Percentiles rank a stretch among this genome's conserved stretches.
Evolutionary conservation across 2,888 invertebrate species (phyloP).

Genomic region (Acrobasis consociella): DNA sequence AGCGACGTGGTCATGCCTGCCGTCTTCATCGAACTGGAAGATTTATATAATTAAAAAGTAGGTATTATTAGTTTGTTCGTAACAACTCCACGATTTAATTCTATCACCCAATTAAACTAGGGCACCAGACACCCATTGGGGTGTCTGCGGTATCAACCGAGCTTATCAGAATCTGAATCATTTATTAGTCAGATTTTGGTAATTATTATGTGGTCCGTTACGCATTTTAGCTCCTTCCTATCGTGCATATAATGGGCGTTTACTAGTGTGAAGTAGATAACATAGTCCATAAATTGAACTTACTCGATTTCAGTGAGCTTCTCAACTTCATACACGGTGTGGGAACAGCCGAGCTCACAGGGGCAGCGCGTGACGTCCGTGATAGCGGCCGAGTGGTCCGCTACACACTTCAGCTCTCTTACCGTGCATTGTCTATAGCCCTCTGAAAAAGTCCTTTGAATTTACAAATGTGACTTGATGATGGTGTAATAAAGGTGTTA

Average conservation of each 20-base stretch:
- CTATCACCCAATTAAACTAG: too few species aligned
- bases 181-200: too few species aligned
- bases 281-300: conserved; percentile 38
- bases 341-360: conserved; percentile 89
- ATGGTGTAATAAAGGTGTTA: too few species aligned
- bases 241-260: too few species aligned
- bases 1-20: conserved; percentile 55
- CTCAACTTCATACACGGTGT: conserved; percentile 89
- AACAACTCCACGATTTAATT: too few species aligned
- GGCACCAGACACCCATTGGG: too few species aligned
- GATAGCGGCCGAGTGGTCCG: conserved; percentile 76
- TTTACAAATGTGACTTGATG: background rate
- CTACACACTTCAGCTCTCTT: conserved; percentile 83
- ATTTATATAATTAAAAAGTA: conserved; percentile 16
- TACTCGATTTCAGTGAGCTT: conserved; percentile 85
- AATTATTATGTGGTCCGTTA: too few species aligned
- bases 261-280: too few species aligned
- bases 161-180: too few species aligned
- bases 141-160: too few species aligned
- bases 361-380: conserved; percentile 84
- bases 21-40: conserved; percentile 49
- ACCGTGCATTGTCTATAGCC: conserved; percentile 83
- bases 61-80: too few species aligned
- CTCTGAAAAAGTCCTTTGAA: conserved; percentile 46
- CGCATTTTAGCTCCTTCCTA: too few species aligned